Conservation (phyloP, 1,140 invertebrate genomes). For the Drosophila serrata region DNA sequence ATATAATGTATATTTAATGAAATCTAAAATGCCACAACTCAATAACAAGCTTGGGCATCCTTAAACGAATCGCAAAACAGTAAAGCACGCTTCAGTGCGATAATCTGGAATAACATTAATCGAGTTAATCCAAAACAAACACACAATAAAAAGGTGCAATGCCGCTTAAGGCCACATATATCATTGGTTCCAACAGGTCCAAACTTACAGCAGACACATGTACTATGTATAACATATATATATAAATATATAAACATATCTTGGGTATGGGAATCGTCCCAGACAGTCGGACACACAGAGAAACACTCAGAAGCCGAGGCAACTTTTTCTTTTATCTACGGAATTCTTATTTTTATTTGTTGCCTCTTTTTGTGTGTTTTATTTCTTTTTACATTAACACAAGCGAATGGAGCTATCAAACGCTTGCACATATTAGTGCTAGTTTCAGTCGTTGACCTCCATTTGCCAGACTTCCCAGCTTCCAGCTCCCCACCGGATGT, state of each 20-base stretch:
- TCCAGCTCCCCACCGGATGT: slow-evolving; percentile 16
- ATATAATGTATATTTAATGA: too few species aligned
- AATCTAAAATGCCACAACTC: too few species aligned
- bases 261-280: slow-evolving; percentile 23
- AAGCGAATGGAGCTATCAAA: slow-evolving; percentile 61
- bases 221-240: slow-evolving; percentile 11
- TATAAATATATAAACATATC: slow-evolving; percentile 9
- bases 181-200: slow-evolving; percentile 63
- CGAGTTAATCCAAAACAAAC: slow-evolving; percentile 39
- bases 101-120: slow-evolving; percentile 28
- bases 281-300: slow-evolving; percentile 30
- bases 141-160: slow-evolving; percentile 46
- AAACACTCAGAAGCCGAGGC: slow-evolving; percentile 25
- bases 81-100: background rate
- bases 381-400: slow-evolving; percentile 77
- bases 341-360: slow-evolving; percentile 63
- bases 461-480: slow-evolving; percentile 69
- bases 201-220: slow-evolving; percentile 44
- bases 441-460: slow-evolving; percentile 84
- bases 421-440: slow-evolving; percentile 64
- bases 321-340: slow-evolving; percentile 71
- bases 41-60: background rate
- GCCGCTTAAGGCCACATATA: slow-evolving; percentile 35
- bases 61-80: background rate
- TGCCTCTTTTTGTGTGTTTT: slow-evolving; percentile 64